A percentile compares a stretch with the other conserved stretches of the same genome.
Evolutionary conservation across 2,113 vertebrate genomes (phyloP).

Genomic region (Spermophilus dauricus): DNA sequence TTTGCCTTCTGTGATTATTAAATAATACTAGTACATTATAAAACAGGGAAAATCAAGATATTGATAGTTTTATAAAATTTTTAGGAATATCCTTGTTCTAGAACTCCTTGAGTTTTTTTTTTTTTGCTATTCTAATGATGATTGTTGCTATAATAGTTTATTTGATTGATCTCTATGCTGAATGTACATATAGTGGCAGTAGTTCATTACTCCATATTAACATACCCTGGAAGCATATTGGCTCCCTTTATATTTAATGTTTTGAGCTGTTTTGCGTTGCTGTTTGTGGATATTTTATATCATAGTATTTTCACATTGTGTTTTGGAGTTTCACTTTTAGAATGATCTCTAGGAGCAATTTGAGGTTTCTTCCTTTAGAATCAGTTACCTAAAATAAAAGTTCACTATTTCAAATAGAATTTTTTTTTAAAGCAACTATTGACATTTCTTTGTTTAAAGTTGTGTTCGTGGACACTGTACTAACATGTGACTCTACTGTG

Average conservation of each 20-base stretch:
- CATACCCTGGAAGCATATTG: conserved; percentile 74
- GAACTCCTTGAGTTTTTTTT: not conserved
- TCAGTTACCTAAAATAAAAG: conserved; percentile 67
- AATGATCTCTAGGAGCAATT: conserved; percentile 56
- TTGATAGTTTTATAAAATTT: conserved; percentile 38
- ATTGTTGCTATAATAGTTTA: conserved; percentile 51
- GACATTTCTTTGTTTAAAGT: conserved; percentile 79
- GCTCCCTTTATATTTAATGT: conserved; percentile 71
- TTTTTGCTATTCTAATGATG: not conserved
- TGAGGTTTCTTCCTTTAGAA: conserved; percentile 39
- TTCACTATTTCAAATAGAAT: not conserved
- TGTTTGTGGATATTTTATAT: conserved; percentile 76
- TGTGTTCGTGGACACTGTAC: conserved; percentile 47
- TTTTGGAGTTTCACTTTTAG: conserved; percentile 73
- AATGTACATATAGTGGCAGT: conserved; percentile 3
- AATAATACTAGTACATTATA: not conserved
- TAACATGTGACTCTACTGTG: conserved; percentile 67
- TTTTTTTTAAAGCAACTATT: conserved; percentile 31
- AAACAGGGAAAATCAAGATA: conserved; percentile 21
- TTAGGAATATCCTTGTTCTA: conserved; percentile 21
- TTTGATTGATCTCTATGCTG: conserved; percentile 52
- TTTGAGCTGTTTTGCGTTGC: conserved; percentile 78
- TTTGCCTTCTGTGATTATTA: conserved; percentile 42
- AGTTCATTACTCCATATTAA: conserved; percentile 70
- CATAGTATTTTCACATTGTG: conserved; percentile 69